A percentile compares a stretch with the other conserved stretches of the same genome.
Evolutionary conservation across 2,113 vertebrate species (phyloP).

Genomic region (Bettongia penicillata): DNA sequence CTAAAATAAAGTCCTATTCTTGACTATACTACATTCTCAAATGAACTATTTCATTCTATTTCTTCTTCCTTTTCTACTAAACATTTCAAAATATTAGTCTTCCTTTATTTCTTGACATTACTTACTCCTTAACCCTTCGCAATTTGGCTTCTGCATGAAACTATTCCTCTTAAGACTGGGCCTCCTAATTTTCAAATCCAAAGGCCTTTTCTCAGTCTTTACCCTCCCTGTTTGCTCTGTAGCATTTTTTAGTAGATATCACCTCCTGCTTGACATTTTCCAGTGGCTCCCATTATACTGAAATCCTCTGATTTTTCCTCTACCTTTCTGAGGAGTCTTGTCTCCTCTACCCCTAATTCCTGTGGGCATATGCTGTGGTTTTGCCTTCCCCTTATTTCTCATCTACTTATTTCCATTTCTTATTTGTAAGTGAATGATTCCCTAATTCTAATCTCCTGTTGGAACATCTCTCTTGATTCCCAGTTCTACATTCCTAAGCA

Average conservation of each 20-base stretch:
- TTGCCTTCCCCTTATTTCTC: neutral
- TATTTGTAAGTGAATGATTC: neutral
- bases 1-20: neutral
- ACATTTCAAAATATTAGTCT: neutral
- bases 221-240: neutral
- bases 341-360: neutral
- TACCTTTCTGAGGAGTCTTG: neutral
- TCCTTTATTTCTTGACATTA: neutral
- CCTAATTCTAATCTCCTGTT: neutral
- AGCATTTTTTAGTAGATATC: neutral
- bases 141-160: neutral
- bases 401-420: neutral
- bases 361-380: neutral
- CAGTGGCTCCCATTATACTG: neutral
- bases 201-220: neutral
- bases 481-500: slow-evolving; percentile 3
- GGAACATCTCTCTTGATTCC: neutral
- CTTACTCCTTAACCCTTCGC: neutral
- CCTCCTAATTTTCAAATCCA: neutral
- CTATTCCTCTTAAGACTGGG: neutral
- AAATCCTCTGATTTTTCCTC: neutral
- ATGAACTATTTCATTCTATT: neutral
- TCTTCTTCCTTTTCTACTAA: neutral
- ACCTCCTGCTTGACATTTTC: neutral
- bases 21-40: neutral